These are phyloP conservation scores for Solenopsis fugax DNA, from an alignment of 1,140 invertebrate genomes.

Conservation along the genomic window DNA sequence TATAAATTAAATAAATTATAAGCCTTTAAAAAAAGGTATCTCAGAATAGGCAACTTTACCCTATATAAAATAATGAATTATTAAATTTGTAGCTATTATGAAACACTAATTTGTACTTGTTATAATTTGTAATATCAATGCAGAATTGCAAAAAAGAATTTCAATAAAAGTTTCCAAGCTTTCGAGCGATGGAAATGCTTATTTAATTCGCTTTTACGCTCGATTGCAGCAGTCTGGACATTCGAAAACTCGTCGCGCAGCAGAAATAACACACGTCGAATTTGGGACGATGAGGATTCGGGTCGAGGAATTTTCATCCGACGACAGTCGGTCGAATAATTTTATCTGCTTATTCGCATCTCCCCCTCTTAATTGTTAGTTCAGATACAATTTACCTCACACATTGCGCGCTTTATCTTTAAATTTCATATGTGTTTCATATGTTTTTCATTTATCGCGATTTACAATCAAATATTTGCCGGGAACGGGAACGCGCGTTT, in stretches of 20 bases:
- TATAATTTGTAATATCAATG: conserved; percentile 1
- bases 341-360: conserved; percentile 33
- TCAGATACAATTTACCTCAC: not conserved
- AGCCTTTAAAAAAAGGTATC: no score
- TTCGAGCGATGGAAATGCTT: not conserved
- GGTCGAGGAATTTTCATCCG: conserved; percentile 49
- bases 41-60: no score
- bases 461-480: conserved; percentile 1
- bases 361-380: not conserved
- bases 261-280: conserved; percentile 56
- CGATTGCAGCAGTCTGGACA: not conserved
- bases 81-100: not conserved
- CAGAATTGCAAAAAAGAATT: not conserved
- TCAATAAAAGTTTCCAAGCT: not conserved
- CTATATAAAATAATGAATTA: not conserved
- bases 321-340: conserved; percentile 25
- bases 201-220: conserved; percentile 26
- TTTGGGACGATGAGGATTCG: conserved; percentile 25
- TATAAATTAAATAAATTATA: no score
- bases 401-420: not conserved
- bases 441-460: conserved; percentile 4
- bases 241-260: not conserved
- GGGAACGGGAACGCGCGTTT: not conserved
- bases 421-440: not conserved
- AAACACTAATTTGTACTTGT: not conserved